A percentile compares a stretch with the other conserved stretches of the same genome.
These are phyloP conservation scores for Aleadryas rufinucha DNA, from an alignment of 2,113 vertebrate species.

Conservation along the genomic window DNA sequence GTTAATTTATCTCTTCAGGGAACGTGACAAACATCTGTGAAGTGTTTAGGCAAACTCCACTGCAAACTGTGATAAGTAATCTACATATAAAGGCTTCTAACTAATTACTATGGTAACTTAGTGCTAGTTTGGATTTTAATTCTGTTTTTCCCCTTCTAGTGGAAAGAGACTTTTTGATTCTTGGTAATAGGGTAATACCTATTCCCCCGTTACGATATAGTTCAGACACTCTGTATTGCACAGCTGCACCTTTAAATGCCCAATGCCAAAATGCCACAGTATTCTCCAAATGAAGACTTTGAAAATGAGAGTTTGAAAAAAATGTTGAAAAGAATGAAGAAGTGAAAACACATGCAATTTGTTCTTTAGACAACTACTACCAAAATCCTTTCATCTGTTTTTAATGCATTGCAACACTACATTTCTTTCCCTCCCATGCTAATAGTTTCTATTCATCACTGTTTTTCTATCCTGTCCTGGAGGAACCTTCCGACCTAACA, in stretches of 20 bases:
- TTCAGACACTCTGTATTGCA: not conserved
- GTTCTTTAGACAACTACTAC: not conserved
- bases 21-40: not conserved
- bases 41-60: not conserved
- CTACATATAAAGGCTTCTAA: not conserved
- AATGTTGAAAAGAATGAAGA: not conserved
- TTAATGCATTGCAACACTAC: not conserved
- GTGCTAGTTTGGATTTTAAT: not conserved
- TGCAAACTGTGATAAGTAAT: not conserved
- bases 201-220: rapidly evolving
- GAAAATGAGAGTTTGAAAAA: not conserved
- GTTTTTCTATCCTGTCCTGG: not conserved
- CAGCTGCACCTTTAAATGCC: not conserved
- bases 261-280: not conserved
- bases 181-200: not conserved
- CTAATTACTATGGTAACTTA: not conserved
- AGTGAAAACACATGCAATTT: not conserved
- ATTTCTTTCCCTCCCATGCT: not conserved
- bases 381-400: not conserved
- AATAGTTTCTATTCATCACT: not conserved
- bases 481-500: not conserved
- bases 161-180: not conserved
- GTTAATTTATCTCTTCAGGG: not conserved
- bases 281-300: not conserved
- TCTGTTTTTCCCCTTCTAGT: not conserved